A percentile compares a stretch with the other conserved stretches of the same genome.
Conservation (phyloP, 2,888 invertebrate genomes). For the Yponomeuta plumbellus region DNA sequence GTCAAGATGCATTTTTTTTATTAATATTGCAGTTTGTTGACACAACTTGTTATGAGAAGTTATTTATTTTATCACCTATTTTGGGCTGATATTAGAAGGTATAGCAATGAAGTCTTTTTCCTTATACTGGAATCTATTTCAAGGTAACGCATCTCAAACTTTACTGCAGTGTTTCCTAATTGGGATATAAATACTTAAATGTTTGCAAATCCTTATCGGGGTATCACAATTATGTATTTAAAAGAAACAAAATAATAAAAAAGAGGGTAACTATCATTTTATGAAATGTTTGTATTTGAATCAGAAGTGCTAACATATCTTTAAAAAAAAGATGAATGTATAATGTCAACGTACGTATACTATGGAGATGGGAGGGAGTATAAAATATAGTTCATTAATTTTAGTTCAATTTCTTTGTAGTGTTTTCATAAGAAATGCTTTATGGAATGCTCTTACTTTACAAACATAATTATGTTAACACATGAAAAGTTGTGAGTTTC, state of each 20-base stretch:
- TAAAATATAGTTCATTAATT: slow-evolving; percentile 57
- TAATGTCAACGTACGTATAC: too few relatives aligned
- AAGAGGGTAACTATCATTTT: slow-evolving; percentile 24
- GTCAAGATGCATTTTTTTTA: slow-evolving; percentile 11
- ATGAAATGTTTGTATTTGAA: slow-evolving; percentile 27
- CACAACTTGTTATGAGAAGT: neutral
- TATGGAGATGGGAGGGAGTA: slow-evolving; percentile 36
- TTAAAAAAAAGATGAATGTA: slow-evolving; percentile 45
- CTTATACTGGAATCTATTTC: neutral
- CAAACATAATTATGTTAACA: neutral
- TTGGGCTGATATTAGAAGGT: neutral
- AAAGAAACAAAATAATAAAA: neutral
- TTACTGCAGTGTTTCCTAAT: neutral
- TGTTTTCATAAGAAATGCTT: slow-evolving; percentile 61
- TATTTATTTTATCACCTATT: neutral
- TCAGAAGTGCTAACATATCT: slow-evolving; percentile 63
- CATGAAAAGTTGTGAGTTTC: neutral
- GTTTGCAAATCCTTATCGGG: slow-evolving; percentile 43
- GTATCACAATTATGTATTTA: neutral
- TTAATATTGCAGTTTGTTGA: neutral
- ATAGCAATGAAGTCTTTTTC: neutral
- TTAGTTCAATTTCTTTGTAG: slow-evolving; percentile 71
- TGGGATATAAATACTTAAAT: neutral
- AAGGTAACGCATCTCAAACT: neutral
- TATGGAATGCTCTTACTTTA: slow-evolving; percentile 58